Evolutionary conservation across 2,797 vertebrate species (phyloP).

Genomic region (Anisognathus igniventris): DNA sequence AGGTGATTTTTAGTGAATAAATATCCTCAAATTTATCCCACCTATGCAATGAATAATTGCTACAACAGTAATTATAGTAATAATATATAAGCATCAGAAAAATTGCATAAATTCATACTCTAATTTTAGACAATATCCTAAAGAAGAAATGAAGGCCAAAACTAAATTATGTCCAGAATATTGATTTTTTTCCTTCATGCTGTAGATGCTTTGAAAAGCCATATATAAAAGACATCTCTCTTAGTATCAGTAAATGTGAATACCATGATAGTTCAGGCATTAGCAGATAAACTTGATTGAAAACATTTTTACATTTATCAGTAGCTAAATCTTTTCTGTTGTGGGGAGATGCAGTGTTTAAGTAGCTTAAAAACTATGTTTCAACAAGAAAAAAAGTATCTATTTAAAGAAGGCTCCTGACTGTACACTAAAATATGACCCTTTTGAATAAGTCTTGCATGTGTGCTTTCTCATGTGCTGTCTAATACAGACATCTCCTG

Average conservation of each 20-base stretch:
- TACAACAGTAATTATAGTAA: neutral
- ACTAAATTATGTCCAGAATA: neutral
- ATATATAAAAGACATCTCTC: neutral
- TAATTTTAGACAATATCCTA: neutral
- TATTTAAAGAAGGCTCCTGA: neutral
- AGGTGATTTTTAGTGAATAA: neutral
- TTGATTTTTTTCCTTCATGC: neutral
- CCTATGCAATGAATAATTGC: neutral
- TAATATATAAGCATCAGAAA: neutral
- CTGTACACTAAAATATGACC: neutral
- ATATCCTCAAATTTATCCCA: neutral
- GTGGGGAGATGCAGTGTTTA: neutral
- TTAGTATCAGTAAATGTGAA: neutral
- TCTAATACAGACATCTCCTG: conserved; percentile 16
- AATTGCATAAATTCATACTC: neutral
- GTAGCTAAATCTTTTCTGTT: neutral
- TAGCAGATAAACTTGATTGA: neutral
- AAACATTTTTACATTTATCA: neutral
- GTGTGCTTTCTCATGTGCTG: neutral
- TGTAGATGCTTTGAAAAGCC: neutral
- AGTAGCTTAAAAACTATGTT: neutral
- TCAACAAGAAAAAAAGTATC: neutral
- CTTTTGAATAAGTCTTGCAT: neutral
- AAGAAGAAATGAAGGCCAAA: neutral
- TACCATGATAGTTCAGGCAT: neutral